Evolutionary conservation across 2,888 invertebrate genomes (phyloP).

Genomic region (Heteromyza rotundicornis): DNA sequence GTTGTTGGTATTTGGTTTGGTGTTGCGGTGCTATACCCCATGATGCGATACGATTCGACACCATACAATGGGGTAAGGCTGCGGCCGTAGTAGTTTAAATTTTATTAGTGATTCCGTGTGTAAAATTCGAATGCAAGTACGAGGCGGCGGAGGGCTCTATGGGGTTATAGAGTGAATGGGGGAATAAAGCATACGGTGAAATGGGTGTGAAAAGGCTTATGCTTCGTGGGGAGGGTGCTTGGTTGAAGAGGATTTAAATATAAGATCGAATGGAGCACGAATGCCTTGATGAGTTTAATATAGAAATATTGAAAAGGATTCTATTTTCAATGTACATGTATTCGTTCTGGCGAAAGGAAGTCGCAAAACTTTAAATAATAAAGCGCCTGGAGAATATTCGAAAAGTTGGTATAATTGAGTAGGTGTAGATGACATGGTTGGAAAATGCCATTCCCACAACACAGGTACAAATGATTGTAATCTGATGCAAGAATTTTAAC

Average conservation of each 20-base stretch:
- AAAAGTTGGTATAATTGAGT: too few relatives aligned
- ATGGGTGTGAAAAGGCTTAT: neutral
- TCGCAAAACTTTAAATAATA: too few relatives aligned
- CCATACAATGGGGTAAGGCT: neutral
- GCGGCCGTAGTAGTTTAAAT: slow-evolving; percentile 40
- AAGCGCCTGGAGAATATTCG: too few relatives aligned
- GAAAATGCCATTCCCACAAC: too few relatives aligned
- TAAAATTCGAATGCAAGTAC: slow-evolving; percentile 28
- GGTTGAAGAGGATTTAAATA: neutral
- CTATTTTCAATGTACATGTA: too few relatives aligned
- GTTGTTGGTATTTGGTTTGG: slow-evolving; percentile 6
- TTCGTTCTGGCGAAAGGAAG: too few relatives aligned
- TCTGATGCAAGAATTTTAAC: too few relatives aligned
- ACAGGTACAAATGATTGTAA: too few relatives aligned
- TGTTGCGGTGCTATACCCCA: neutral
- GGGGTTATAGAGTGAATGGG: neutral
- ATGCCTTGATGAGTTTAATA: too few relatives aligned
- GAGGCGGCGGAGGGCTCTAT: neutral
- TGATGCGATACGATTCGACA: slow-evolving; percentile 5
- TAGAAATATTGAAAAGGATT: too few relatives aligned
- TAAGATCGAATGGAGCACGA: neutral
- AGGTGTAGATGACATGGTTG: too few relatives aligned
- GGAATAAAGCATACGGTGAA: neutral
- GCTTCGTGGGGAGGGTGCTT: too few relatives aligned
- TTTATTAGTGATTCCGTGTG: slow-evolving; percentile 49